Evolutionary conservation across 2,797 vertebrate genomes (phyloP), one percentile per base, ranked within the genome.

Genomic region (Rhynchonycteris naso): DNA sequence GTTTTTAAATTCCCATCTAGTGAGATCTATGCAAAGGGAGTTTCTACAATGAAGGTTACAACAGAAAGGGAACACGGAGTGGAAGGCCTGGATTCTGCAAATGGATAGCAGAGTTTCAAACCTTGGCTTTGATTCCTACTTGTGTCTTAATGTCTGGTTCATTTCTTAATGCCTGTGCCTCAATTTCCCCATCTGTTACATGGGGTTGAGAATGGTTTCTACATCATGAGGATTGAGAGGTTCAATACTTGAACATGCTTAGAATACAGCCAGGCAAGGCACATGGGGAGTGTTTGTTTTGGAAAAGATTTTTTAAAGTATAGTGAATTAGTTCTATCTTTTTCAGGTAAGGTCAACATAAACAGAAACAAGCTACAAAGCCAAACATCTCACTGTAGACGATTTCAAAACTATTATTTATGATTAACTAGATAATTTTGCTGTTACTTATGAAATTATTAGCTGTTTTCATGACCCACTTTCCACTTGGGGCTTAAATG

Each of bases 401-500:
- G 81, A 76, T 72, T 47, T 88, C n/a, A 79, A 35, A 94, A 90
- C 26, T 33, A 61, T 26, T 61, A 59, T 63, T 85, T 69, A 59
- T 58, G 43, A 80, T 71, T 72, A 88, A 50, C 33, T 81, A 80
- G 75, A 92, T 56, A 79, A 72, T 88, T 71, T 66, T 82, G 7
- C 47, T 47, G 1, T 75, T 93, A 68, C 81, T 94, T 84, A 81
- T 84, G 7, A 91, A 91, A 87, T 26, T 71, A 35, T 80, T 91
- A 82, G 28, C 65, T 92, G 7, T 82, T 97, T 88, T 56, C 69
- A 71, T 81, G 68, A 90, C 66, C 52, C 22, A 59, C 3, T 81
- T 94, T 97, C 76, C 58, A 85, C 43, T 79, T 59, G 50, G 58
- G 58, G 56, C 33, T 78, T 88, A 63, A 68, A 21, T 54, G 21